Evolutionary conservation across 1,140 invertebrate genomes (phyloP).

Genomic region (Caenorhabditis briggsae): DNA sequence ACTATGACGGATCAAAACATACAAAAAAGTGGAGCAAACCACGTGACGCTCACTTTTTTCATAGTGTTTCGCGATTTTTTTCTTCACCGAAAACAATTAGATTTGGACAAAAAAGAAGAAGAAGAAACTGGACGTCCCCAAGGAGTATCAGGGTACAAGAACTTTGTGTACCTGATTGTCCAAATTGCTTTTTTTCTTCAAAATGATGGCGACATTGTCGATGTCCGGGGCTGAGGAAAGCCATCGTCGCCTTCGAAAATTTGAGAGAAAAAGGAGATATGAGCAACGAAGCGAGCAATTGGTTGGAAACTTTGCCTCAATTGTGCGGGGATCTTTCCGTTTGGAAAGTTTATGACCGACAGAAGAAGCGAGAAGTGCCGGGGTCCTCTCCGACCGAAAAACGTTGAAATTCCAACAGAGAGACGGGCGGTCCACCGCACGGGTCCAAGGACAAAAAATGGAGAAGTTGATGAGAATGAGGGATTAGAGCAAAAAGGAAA

Average conservation of each 20-base stretch:
- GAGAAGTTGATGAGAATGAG: conserved; percentile 53
- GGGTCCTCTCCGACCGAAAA: conserved; percentile 32
- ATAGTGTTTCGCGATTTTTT: conserved; percentile 34
- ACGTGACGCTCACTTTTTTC: conserved; percentile 1
- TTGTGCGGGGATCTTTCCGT: conserved; percentile 11
- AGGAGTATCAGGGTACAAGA: not conserved
- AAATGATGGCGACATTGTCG: not conserved
- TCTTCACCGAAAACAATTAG: conserved; percentile 21
- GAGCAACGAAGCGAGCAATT: conserved; percentile 1
- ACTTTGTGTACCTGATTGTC: conserved; percentile 55
- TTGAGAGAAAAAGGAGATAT: not conserved
- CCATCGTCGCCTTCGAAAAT: not conserved
- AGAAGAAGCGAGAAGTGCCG: conserved; percentile 24
- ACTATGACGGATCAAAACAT: conserved; percentile 9
- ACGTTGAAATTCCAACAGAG: conserved; percentile 40
- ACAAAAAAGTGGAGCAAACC: not conserved
- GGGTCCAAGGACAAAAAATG: conserved; percentile 33
- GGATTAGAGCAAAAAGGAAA: conserved; percentile 32
- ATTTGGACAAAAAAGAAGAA: not conserved
- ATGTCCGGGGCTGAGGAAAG: no score
- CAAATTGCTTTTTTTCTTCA: conserved; percentile 49
- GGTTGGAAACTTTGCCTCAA: conserved; percentile 14
- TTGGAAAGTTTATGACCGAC: conserved; percentile 50
- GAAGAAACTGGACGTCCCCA: not conserved
- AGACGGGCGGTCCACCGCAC: not conserved